Percentiles rank a stretch among this genome's conserved stretches.
These are phyloP conservation scores for Schizothorax lantsangensis DNA, from an alignment of 2,797 vertebrate species.

Conservation along the genomic window DNA sequence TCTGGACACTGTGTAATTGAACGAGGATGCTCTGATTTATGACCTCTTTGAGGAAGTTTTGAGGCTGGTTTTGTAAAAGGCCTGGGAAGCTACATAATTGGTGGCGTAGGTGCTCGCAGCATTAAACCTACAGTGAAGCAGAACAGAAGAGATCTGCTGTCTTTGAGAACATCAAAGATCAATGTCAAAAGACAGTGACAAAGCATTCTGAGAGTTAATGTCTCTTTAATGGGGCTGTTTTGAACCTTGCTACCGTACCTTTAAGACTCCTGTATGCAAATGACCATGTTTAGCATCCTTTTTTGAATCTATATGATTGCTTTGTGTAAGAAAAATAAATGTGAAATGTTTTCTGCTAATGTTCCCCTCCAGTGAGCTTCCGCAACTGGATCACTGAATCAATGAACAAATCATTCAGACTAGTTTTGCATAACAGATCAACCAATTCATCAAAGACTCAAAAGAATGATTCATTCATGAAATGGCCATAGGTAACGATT, in stretches of 20 bases:
- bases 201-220: constrained; percentile 6
- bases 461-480: background rate
- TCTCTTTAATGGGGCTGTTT: background rate
- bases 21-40: constrained; percentile 49
- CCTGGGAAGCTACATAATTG: constrained; percentile 25
- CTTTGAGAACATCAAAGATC: background rate
- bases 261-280: background rate
- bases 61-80: constrained; percentile 26
- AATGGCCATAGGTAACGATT: background rate
- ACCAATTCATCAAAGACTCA: background rate
- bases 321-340: background rate
- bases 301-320: background rate
- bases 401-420: background rate
- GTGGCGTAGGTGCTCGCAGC: background rate
- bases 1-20: constrained; percentile 44
- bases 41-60: constrained; percentile 43
- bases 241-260: background rate
- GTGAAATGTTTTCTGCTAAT: background rate
- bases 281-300: background rate
- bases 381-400: background rate
- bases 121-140: constrained; percentile 9
- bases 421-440: background rate
- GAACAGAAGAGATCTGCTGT: constrained; percentile 10
- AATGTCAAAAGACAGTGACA: constrained; percentile 9
- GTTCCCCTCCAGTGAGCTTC: background rate